phyloP scores from a whole-genome alignment of 2,797 vertebrate species.

The Rhinophrynus dorsalis region DNA sequence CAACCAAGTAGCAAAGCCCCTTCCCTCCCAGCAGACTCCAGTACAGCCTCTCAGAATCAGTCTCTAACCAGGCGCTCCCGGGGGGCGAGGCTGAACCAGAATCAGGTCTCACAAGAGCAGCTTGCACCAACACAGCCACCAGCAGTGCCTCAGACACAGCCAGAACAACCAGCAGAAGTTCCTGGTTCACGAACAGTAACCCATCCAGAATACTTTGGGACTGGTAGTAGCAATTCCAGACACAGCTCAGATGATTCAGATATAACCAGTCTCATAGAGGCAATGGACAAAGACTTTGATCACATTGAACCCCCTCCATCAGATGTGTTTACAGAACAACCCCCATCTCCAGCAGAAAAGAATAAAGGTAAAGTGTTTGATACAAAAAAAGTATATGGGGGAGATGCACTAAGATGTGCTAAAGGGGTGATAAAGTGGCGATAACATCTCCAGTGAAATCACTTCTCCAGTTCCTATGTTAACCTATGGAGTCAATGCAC shows the following conservation, averaged over 20 bases:
- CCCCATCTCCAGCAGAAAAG: slow-evolving; percentile 77
- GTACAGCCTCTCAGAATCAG: slow-evolving; percentile 68
- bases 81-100: slow-evolving; percentile 73
- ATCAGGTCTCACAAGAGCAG: slow-evolving; percentile 69
- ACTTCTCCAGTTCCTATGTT: no score
- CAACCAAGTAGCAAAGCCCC: slow-evolving; percentile 66
- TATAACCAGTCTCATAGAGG: slow-evolving; percentile 83
- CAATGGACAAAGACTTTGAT: slow-evolving; percentile 95
- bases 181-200: slow-evolving; percentile 59
- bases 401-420: no score
- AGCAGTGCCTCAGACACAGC: slow-evolving; percentile 64
- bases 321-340: slow-evolving; percentile 83
- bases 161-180: slow-evolving; percentile 62
- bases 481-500: no score
- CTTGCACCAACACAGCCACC: slow-evolving; percentile 59
- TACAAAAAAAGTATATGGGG: no score
- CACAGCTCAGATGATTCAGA: slow-evolving; percentile 85
- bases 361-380: slow-evolving; percentile 83
- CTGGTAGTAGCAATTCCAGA: slow-evolving; percentile 58
- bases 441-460: no score
- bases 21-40: slow-evolving; percentile 69
- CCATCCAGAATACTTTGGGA: slow-evolving; percentile 57
- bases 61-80: slow-evolving; percentile 73
- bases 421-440: no score
- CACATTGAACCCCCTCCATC: slow-evolving; percentile 77